Evolutionary conservation across 1,140 invertebrate genomes (phyloP), one percentile per base, ranked within the genome.

Genomic region (Caerostris darwini): DNA sequence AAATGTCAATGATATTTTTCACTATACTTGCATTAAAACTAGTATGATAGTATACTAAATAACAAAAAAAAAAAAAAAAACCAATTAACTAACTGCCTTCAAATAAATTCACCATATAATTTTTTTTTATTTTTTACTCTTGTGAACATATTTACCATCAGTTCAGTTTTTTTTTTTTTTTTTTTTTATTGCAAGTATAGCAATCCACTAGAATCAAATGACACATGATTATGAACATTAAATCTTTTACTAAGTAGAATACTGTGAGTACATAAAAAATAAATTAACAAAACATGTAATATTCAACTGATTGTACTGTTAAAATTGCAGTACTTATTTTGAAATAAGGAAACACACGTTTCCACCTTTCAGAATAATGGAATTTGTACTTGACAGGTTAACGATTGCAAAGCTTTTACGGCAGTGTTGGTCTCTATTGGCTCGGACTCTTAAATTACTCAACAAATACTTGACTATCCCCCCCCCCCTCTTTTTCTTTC

Each of bases 311-410:
- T 19, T 57, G n/a, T 58, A 83, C 82, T 58, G 53, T 83, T 57
- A 83, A 57, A 58, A 58, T 56, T 19, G 14, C 12, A 53, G 8
- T 64, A 82, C 19, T 57, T 90, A 77, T 57, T 34, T 14, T 90
- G 59, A 64, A 92, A 83, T 8, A 50, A 53, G 10, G 7, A 64
- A 64, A 83, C 34, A 19, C 82, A 69, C 69, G 54, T 61, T 86
- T 50, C 82, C 69, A 69, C 54, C 53, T 69, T 58, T 64, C 19
- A 86, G 82, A 82, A 86, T 83, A 56, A 69, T 86, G 64, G 81
- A 92, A 59, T 92, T 92, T 92, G 91, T 92, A 92, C 91, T 92
- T 92, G 34, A 85, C 8, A 92, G 91, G 91, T 92, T 71, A 64
- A 64, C 82, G 83, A 86, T 92, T 69, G 82, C 91, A 92, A 92